Percentiles rank a stretch among this genome's conserved stretches.
Conservation (phyloP, 2,888 invertebrate species). For the Vesta saturnalis region DNA sequence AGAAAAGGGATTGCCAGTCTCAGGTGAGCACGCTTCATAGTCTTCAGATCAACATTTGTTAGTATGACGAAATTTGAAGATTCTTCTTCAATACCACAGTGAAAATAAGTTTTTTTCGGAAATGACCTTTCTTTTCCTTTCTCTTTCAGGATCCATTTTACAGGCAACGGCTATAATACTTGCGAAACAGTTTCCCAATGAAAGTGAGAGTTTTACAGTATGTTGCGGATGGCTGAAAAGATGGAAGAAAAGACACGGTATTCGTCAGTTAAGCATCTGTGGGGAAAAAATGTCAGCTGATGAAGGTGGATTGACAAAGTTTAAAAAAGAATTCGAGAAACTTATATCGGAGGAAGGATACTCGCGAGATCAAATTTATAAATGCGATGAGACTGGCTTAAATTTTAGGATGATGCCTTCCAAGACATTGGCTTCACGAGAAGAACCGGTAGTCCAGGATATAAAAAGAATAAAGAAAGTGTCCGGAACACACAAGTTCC, state of each 20-base stretch:
- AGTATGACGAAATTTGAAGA: no score
- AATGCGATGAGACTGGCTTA: conserved; percentile 41
- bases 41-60: no score
- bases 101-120: not conserved
- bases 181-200: conserved; percentile 2
- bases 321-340: conserved; percentile 18
- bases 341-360: not conserved
- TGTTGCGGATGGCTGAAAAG: conserved; percentile 12
- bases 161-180: conserved; percentile 20
- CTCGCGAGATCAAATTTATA: conserved; percentile 28
- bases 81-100: not conserved
- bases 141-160: conserved; percentile 9
- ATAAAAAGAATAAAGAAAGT: not conserved
- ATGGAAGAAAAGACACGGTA: conserved; percentile 24
- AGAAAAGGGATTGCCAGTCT: not conserved
- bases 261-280: conserved; percentile 9
- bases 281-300: conserved; percentile 40
- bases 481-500: no score
- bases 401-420: conserved; percentile 43
- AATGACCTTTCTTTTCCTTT: not conserved
- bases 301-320: no score
- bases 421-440: conserved; percentile 35
- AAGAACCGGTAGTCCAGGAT: not conserved
- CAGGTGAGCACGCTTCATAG: not conserved
- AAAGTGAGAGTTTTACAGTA: conserved; percentile 5